Conservation (phyloP, 1,140 invertebrate genomes). For the Monomorium pharaonis region DNA sequence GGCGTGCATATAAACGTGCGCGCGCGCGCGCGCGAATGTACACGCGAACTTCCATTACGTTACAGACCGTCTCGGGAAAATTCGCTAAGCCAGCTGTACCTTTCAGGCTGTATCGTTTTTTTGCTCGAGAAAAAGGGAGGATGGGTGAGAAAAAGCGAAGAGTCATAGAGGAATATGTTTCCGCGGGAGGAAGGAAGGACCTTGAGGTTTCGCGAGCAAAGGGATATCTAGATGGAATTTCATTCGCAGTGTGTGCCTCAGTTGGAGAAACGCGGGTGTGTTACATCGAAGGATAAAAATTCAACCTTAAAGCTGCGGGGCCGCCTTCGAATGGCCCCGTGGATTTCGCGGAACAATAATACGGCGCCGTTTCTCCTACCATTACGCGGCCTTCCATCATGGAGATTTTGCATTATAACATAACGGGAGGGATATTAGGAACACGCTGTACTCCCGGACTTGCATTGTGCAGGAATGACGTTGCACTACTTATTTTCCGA, state of each 20-base stretch:
- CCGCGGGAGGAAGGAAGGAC: conserved; percentile 52
- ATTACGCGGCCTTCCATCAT: conserved; percentile 13
- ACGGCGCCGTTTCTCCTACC: not conserved
- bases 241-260: not conserved
- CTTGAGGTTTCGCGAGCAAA: conserved; percentile 50
- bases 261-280: conserved; percentile 21
- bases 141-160: not conserved
- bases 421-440: conserved; percentile 15
- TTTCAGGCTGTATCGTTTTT: not conserved
- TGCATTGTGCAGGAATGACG: conserved; percentile 22
- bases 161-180: conserved; percentile 38
- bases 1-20: not conserved
- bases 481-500: conserved; percentile 5
- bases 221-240: conserved; percentile 43
- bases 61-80: not conserved
- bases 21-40: not conserved
- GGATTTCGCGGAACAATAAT: conserved; percentile 27
- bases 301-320: conserved; percentile 37
- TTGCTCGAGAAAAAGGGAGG: not conserved
- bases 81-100: not conserved
- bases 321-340: not conserved
- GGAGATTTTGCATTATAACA: conserved; percentile 34
- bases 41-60: conserved; percentile 15
- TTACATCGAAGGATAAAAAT: conserved; percentile 39
- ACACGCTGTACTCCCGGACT: not conserved